Percentiles rank a stretch among this genome's conserved stretches.
These are phyloP conservation scores for Pithys albifrons DNA, from an alignment of 2,113 vertebrate genomes.

Conservation along the genomic window DNA sequence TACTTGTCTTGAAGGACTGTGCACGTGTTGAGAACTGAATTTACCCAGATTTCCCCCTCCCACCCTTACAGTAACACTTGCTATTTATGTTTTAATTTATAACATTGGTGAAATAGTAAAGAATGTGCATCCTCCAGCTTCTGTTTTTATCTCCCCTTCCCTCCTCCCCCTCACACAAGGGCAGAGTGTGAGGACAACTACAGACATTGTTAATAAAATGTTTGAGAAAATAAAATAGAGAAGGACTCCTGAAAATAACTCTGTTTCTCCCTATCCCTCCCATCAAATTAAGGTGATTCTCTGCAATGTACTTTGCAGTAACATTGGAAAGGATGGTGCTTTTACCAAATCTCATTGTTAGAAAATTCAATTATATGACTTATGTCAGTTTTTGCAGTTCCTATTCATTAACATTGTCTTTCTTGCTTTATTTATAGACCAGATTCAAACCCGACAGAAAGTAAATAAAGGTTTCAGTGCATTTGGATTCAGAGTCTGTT, in stretches of 20 bases:
- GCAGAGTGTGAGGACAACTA: neutral
- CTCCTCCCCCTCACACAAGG: neutral
- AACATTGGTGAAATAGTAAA: neutral
- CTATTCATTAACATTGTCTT: neutral
- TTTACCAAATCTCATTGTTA: neutral
- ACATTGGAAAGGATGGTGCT: neutral
- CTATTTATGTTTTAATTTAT: conserved; percentile 50
- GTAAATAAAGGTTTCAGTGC: neutral
- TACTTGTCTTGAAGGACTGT: neutral
- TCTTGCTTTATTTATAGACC: neutral
- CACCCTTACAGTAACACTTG: conserved; percentile 12
- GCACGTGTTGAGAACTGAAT: neutral
- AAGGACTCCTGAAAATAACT: neutral
- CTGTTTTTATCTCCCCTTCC: neutral
- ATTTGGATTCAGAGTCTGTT: neutral
- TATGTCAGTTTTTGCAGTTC: neutral
- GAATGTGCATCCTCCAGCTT: conserved; percentile 2
- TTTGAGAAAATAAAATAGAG: neutral
- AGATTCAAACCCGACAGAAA: neutral
- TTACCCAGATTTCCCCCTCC: conserved; percentile 42
- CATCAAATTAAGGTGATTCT: neutral
- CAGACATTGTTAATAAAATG: neutral
- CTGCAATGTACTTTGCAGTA: neutral
- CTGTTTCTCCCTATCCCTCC: neutral
- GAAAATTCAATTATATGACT: neutral